Conservation (phyloP, 2,888 invertebrate genomes). For the Chloroclysta siterata region DNA sequence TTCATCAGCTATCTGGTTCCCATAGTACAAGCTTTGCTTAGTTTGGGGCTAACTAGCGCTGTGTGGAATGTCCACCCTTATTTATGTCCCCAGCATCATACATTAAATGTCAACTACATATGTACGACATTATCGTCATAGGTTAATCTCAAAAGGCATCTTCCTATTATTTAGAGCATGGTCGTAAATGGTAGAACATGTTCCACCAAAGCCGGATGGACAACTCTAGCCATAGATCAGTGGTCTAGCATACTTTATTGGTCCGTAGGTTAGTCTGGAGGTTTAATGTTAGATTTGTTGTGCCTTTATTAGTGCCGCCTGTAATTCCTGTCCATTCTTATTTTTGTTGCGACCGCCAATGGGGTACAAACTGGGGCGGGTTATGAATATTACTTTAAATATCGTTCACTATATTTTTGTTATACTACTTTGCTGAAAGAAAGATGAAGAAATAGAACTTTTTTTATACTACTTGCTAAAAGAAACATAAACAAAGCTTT, state of each 20-base stretch:
- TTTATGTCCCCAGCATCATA: not conserved
- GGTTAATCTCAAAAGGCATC: not conserved
- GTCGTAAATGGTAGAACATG: not conserved
- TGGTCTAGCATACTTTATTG: slow-evolving; percentile 28
- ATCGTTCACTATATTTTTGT: too few relatives aligned
- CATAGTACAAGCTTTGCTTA: too few relatives aligned
- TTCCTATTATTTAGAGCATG: not conserved
- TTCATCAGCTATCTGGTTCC: too few relatives aligned
- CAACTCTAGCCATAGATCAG: slow-evolving; percentile 22
- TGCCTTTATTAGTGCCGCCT: slow-evolving; percentile 25
- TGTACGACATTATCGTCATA: not conserved
- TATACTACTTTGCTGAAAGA: too few relatives aligned
- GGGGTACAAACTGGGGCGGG: slow-evolving; percentile 6
- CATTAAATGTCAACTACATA: not conserved
- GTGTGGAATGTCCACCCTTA: too few relatives aligned
- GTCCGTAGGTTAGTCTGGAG: slow-evolving; percentile 24
- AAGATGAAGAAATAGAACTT: too few relatives aligned
- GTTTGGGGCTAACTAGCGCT: too few relatives aligned
- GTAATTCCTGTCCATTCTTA: slow-evolving; percentile 27
- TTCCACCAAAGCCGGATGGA: slow-evolving; percentile 2
- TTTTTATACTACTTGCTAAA: too few relatives aligned
- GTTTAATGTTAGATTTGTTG: slow-evolving; percentile 30
- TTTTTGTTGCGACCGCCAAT: slow-evolving; percentile 20
- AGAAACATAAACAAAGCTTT: too few relatives aligned
- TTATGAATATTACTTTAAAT: not conserved